These are phyloP conservation scores for Micropoecilia bifurca DNA, from an alignment of 2,797 vertebrate genomes.

Conservation along the genomic window DNA sequence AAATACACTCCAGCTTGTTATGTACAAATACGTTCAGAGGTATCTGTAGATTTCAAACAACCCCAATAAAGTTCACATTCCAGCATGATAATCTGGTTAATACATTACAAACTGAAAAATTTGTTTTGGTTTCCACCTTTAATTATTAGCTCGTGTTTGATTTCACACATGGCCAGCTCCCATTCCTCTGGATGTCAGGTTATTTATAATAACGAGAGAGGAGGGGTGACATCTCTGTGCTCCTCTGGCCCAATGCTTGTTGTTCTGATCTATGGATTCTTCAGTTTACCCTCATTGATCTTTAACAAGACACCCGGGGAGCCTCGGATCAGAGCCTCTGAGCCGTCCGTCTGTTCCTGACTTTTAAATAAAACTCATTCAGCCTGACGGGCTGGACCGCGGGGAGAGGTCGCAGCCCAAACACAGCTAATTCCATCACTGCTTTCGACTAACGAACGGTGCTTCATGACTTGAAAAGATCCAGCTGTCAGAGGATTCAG, in stretches of 20 bases:
- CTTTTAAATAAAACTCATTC: slow-evolving; percentile 63
- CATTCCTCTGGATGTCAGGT: neutral
- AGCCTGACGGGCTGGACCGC: slow-evolving; percentile 37
- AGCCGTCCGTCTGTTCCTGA: slow-evolving; percentile 42
- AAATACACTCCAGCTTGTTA: neutral
- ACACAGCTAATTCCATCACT: slow-evolving; percentile 41
- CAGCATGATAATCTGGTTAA: slow-evolving; percentile 21
- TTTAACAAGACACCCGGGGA: slow-evolving; percentile 67
- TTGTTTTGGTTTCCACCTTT: neutral
- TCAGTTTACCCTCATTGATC: slow-evolving; percentile 55
- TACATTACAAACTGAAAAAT: neutral
- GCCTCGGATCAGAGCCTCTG: slow-evolving; percentile 3
- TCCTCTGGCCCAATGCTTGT: slow-evolving; percentile 7
- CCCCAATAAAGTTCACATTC: slow-evolving; percentile 30
- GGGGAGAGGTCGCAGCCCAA: slow-evolving; percentile 27
- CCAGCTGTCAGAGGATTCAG: neutral
- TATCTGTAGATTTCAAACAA: slow-evolving; percentile 21
- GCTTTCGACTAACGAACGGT: slow-evolving; percentile 30
- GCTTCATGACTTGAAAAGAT: slow-evolving; percentile 18
- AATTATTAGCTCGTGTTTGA: neutral
- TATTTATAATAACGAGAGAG: neutral
- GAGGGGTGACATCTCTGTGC: slow-evolving; percentile 3
- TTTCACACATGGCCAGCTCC: neutral
- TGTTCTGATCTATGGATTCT: slow-evolving; percentile 28
- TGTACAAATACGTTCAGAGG: neutral